Base-by-base conservation (phyloP, 2,888 invertebrate species). In the Apotomis betuletana region DNA sequence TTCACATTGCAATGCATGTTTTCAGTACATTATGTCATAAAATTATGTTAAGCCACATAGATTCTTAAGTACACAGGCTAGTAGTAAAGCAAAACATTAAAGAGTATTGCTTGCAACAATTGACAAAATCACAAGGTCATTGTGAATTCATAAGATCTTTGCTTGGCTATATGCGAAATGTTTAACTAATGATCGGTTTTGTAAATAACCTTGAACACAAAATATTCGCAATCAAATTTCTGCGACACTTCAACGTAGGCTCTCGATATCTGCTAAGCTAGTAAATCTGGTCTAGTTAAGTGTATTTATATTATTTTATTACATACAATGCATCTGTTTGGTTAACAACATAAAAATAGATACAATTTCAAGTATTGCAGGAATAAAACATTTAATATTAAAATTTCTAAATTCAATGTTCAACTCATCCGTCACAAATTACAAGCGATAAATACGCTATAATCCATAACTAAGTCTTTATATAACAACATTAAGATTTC, bases 391-490 rank as follows among this genome's bases (percentile, higher is more conserved):
- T 64, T 51, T 51, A 62, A 57, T 86, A 79, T 79, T 84, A 81
- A 81, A 81, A 81, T 83, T 74, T 77, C 85, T 85, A 87, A 82
- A 83, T 82, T 79, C 77, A 83, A 83, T 78, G 83, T 82, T 81
- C 85, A 84, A 74, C 62, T 55, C 55, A 27, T 65, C 55, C 55
- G 38, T 69, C 69, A 61, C 65, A 70, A 52, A 62, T 64, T 62
- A 84, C 82, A 81, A 80, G 77, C 61, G 51, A 67, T 62, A 57
- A 67, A 80, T 77, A 79, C 76, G 76, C 79, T 80, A 81, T 80
- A 57, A 55, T 64, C 79, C 57, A 63, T 63, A 69, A 63, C 58
- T 51, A 70, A 67, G 62, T 67, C 15, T 65, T 67, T 61, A 67
- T 74, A 70, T 68, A 74, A 74, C 72, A 85, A 85, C 80, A 85